phyloP scores from a whole-genome alignment of 2,888 invertebrate species.

The Sclerodermus sp. region DNA sequence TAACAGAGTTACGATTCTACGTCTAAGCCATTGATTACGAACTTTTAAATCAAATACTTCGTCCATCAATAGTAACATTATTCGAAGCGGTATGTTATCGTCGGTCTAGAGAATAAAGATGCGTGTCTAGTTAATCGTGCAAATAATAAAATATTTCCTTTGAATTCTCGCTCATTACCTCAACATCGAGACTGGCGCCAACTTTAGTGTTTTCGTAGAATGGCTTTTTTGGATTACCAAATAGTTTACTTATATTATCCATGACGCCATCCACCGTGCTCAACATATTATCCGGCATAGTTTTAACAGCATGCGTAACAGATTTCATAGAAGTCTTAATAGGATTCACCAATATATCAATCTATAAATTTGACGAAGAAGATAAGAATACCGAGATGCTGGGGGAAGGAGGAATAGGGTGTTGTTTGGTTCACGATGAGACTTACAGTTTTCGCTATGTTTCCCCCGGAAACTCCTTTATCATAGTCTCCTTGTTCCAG shows the following conservation, averaged over 20 bases:
- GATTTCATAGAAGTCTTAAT: constrained; percentile 80
- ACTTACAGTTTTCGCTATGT: constrained; percentile 64
- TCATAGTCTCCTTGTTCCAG: constrained; percentile 73
- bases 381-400: not conserved
- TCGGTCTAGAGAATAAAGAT: constrained; percentile 59
- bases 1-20: constrained; percentile 74
- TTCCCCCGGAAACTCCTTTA: constrained; percentile 64
- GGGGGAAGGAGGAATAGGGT: not conserved
- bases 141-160: not conserved
- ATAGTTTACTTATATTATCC: constrained; percentile 79
- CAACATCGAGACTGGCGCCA: constrained; percentile 61
- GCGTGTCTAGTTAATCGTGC: not conserved
- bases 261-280: constrained; percentile 84
- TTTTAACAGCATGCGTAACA: constrained; percentile 74
- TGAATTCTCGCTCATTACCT: constrained; percentile 52
- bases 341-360: constrained; percentile 77
- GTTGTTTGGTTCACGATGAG: not conserved
- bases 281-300: constrained; percentile 85
- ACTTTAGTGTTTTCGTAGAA: constrained; percentile 60
- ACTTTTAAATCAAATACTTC: constrained; percentile 83
- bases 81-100: constrained; percentile 80
- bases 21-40: constrained; percentile 78
- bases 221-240: constrained; percentile 59
- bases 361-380: constrained; percentile 51
- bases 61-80: constrained; percentile 78